These are phyloP conservation scores for Athrips mouffetella DNA, from an alignment of 2,888 invertebrate species.

Conservation along the genomic window DNA sequence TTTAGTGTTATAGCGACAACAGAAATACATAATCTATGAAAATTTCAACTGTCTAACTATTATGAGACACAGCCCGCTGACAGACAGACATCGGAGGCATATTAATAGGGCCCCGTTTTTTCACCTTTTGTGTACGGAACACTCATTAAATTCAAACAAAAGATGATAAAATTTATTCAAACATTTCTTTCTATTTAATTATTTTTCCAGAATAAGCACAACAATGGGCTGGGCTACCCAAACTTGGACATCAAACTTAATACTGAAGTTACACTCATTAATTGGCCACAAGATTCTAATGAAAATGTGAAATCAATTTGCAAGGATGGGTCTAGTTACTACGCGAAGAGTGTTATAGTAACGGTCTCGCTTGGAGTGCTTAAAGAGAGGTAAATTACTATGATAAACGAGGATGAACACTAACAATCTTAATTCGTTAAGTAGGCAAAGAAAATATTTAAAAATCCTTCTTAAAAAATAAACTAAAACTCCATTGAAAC, in stretches of 20 bases:
- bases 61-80: too few relatives aligned
- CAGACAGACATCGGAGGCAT: too few relatives aligned
- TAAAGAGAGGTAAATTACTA: conserved; percentile 71
- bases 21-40: too few relatives aligned
- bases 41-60: too few relatives aligned
- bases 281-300: conserved; percentile 37
- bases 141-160: background rate
- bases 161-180: too few relatives aligned
- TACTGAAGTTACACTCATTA: conserved; percentile 47
- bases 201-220: conserved; percentile 53
- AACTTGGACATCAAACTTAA: conserved; percentile 45
- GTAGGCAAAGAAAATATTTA: too few relatives aligned
- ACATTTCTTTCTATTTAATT: background rate
- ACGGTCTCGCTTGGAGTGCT: conserved; percentile 85
- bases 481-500: background rate
- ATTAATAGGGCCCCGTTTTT: too few relatives aligned
- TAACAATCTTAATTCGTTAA: too few relatives aligned
- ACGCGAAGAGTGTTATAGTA: conserved; percentile 81
- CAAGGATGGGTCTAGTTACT: conserved; percentile 69
- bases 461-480: too few relatives aligned
- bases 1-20: background rate
- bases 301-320: conserved; percentile 59
- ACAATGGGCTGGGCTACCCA: conserved; percentile 50
- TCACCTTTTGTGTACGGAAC: too few relatives aligned
- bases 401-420: too few relatives aligned